These are phyloP conservation scores for Drosophila willistoni DNA, from an alignment of 1,140 invertebrate species.

Conservation along the genomic window DNA sequence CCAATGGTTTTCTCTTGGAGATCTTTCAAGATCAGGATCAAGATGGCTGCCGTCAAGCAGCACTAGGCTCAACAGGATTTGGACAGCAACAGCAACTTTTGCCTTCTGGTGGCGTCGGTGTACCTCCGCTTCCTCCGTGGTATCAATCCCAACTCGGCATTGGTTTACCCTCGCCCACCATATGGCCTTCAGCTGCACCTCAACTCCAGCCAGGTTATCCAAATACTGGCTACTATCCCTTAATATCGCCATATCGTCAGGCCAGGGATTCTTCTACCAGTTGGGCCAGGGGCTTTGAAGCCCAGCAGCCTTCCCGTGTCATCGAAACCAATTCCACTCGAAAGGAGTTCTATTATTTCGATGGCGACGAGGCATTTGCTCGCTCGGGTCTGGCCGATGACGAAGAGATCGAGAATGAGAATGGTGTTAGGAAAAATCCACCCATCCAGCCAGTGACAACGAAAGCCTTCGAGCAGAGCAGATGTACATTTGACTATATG, in stretches of 20 bases:
- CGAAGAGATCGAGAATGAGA: slow-evolving; percentile 26
- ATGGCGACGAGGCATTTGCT: slow-evolving; percentile 75
- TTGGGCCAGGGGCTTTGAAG: slow-evolving; percentile 57
- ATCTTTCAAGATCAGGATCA: slow-evolving; percentile 85
- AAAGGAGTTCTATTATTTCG: slow-evolving; percentile 78
- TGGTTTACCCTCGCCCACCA: slow-evolving; percentile 14
- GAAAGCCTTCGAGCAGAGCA: slow-evolving; percentile 63
- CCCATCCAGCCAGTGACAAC: slow-evolving; percentile 24
- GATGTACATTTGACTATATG: slow-evolving; percentile 72
- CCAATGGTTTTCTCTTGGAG: slow-evolving; percentile 85
- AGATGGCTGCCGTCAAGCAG: slow-evolving; percentile 47
- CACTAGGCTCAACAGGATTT: neutral
- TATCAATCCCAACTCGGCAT: slow-evolving; percentile 23
- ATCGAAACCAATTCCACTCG: slow-evolving; percentile 77
- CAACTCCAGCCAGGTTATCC: slow-evolving; percentile 25
- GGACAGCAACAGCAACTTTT: slow-evolving; percentile 16
- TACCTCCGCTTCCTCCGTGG: slow-evolving; percentile 23
- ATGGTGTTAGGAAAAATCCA: neutral
- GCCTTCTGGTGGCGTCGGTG: slow-evolving; percentile 10
- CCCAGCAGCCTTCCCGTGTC: slow-evolving; percentile 59
- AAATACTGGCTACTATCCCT: slow-evolving; percentile 43
- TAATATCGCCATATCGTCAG: slow-evolving; percentile 53
- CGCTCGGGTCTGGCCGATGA: slow-evolving; percentile 59
- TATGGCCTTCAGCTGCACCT: slow-evolving; percentile 3
- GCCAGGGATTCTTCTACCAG: slow-evolving; percentile 46